Percentiles rank a stretch among this genome's conserved stretches.
Conservation (phyloP, 2,113 vertebrate genomes). For the Perca fluviatilis region DNA sequence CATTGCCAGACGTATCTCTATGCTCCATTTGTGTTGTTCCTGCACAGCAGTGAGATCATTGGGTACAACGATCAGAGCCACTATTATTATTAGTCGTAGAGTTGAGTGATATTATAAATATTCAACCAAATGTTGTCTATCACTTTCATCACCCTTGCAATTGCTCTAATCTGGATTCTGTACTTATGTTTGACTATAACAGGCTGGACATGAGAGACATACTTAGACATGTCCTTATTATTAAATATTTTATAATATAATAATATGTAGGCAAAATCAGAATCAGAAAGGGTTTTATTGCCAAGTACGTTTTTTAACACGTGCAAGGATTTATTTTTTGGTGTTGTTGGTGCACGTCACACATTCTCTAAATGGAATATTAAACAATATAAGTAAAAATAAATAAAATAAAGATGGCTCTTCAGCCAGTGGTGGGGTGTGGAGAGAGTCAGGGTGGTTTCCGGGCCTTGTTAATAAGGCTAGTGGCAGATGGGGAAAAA, state of each 20-base stretch:
- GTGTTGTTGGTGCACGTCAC: too few relatives aligned
- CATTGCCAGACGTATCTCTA: slow-evolving; percentile 11
- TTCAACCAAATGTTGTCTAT: neutral
- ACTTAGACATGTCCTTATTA: neutral
- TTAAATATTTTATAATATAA: neutral
- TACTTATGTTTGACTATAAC: neutral
- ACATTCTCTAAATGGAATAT: too few relatives aligned
- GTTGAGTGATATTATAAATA: neutral
- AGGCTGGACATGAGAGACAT: neutral
- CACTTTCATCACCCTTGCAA: neutral
- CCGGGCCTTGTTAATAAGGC: too few relatives aligned
- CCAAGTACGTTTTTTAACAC: too few relatives aligned
- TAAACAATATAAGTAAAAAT: too few relatives aligned
- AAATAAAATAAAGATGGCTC: too few relatives aligned
- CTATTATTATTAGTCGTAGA: neutral
- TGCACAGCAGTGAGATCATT: slow-evolving; percentile 1
- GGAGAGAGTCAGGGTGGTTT: too few relatives aligned
- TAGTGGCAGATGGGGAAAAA: too few relatives aligned
- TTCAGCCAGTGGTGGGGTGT: too few relatives aligned
- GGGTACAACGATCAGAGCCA: neutral
- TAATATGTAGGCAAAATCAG: neutral
- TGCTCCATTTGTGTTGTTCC: neutral
- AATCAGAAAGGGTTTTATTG: too few relatives aligned
- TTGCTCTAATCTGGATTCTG: neutral
- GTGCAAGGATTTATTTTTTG: too few relatives aligned